Evolutionary conservation across 1,140 invertebrate species (phyloP).

Genomic region (Philotrypesis tridentata): DNA sequence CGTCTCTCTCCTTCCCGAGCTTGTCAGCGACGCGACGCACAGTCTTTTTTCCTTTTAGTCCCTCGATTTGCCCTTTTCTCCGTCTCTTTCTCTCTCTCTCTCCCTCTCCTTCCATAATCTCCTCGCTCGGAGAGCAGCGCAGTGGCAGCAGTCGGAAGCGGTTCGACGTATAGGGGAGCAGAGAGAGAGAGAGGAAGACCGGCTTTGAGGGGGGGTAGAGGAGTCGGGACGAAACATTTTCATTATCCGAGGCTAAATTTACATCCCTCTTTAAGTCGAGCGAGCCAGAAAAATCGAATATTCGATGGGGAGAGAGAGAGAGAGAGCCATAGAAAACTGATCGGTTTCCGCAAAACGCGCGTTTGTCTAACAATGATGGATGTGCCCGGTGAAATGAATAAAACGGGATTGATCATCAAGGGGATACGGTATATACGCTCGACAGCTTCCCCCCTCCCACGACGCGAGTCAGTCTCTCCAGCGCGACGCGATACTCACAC

Average conservation of each 20-base stretch:
- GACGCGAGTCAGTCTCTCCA: no score
- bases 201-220: no score
- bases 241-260: slow-evolving; percentile 39
- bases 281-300: slow-evolving; percentile 26
- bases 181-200: not conserved
- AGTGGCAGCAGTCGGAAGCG: not conserved
- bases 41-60: slow-evolving; percentile 15
- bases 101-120: slow-evolving; percentile 11
- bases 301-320: slow-evolving; percentile 6
- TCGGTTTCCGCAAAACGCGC: slow-evolving; percentile 25
- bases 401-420: not conserved
- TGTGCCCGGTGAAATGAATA: slow-evolving; percentile 1
- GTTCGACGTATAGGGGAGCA: not conserved
- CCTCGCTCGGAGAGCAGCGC: not conserved
- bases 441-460: not conserved
- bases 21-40: not conserved
- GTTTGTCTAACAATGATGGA: slow-evolving; percentile 17
- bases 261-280: slow-evolving; percentile 25
- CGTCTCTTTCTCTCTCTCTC: not conserved
- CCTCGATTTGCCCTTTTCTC: slow-evolving; percentile 31
- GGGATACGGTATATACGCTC: no score
- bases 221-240: slow-evolving; percentile 32
- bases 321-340: not conserved
- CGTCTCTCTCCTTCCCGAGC: not conserved
- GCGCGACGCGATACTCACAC: no score